A percentile compares a stretch with the other conserved stretches of the same genome.
phyloP scores from a whole-genome alignment of 2,797 vertebrate genomes.

The Notoglanidium macrostoma region DNA sequence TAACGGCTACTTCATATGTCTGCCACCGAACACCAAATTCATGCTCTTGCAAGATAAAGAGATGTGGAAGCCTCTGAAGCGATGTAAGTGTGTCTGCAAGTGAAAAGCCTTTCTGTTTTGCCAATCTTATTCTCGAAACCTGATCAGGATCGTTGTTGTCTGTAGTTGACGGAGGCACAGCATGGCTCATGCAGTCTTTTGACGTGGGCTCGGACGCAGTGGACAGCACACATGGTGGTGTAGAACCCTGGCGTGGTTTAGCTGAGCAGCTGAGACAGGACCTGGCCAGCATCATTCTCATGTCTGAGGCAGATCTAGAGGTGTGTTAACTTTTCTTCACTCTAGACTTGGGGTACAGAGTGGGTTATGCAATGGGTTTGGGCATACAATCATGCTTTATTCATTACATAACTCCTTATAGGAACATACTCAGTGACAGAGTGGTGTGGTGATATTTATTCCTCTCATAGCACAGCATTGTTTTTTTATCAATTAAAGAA shows the following conservation, averaged over 20 bases:
- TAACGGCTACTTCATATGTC: slow-evolving; percentile 87
- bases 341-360: neutral
- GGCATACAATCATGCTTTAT: neutral
- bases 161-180: slow-evolving; percentile 79
- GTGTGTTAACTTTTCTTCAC: slow-evolving; percentile 61
- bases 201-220: slow-evolving; percentile 68
- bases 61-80: slow-evolving; percentile 75
- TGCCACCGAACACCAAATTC: slow-evolving; percentile 88
- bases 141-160: slow-evolving; percentile 12
- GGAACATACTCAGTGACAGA: neutral
- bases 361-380: neutral
- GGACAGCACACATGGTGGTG: slow-evolving; percentile 58
- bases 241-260: slow-evolving; percentile 76
- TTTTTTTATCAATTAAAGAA: neutral
- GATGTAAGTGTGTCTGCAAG: slow-evolving; percentile 59
- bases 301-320: slow-evolving; percentile 90
- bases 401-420: neutral
- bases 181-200: slow-evolving; percentile 77
- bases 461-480: neutral
- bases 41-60: slow-evolving; percentile 82
- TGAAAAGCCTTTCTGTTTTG: neutral
- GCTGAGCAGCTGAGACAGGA: slow-evolving; percentile 83
- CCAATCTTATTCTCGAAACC: too few relatives aligned
- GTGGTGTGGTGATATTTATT: neutral
- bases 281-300: slow-evolving; percentile 85